Evolutionary conservation across 1,140 invertebrate genomes (phyloP).

Genomic region (Cydia strobilella): DNA sequence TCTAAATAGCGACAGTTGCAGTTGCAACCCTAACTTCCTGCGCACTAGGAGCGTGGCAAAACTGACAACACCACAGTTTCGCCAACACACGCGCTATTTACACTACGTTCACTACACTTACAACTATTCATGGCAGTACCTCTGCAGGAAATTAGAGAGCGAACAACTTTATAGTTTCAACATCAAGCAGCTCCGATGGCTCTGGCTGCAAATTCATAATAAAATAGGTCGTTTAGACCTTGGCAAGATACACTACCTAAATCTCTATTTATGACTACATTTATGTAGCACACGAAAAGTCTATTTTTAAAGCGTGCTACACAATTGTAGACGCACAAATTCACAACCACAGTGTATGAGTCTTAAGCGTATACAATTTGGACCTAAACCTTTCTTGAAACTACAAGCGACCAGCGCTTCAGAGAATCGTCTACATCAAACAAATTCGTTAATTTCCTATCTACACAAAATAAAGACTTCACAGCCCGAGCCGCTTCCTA

Average conservation of each 20-base stretch:
- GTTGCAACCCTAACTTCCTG: slow-evolving; percentile 52
- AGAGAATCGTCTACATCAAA: slow-evolving; percentile 41
- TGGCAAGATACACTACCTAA: slow-evolving; percentile 8
- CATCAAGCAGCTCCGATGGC: slow-evolving; percentile 67
- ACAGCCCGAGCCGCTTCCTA: slow-evolving; percentile 49
- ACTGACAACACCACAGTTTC: neutral
- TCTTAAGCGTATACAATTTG: slow-evolving; percentile 37
- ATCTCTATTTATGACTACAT: slow-evolving; percentile 8
- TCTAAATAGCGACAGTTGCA: slow-evolving; percentile 25
- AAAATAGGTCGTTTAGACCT: slow-evolving; percentile 35
- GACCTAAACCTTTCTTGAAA: slow-evolving; percentile 39
- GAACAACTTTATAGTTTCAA: slow-evolving; percentile 60
- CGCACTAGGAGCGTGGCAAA: slow-evolving; percentile 42
- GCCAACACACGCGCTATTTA: slow-evolving; percentile 37
- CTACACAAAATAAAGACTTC: slow-evolving; percentile 51
- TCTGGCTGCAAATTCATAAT: slow-evolving; percentile 43
- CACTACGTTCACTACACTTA: slow-evolving; percentile 57
- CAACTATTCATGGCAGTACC: slow-evolving; percentile 65
- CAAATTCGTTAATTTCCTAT: slow-evolving; percentile 44
- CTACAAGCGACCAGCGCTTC: slow-evolving; percentile 64
- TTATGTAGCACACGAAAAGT: neutral
- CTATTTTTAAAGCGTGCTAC: neutral
- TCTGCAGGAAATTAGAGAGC: slow-evolving; percentile 63
- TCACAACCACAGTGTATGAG: slow-evolving; percentile 16
- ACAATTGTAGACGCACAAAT: neutral